phyloP scores from a whole-genome alignment of 2,113 vertebrate genomes.

The Pseudorhombus dupliciocellatus region DNA sequence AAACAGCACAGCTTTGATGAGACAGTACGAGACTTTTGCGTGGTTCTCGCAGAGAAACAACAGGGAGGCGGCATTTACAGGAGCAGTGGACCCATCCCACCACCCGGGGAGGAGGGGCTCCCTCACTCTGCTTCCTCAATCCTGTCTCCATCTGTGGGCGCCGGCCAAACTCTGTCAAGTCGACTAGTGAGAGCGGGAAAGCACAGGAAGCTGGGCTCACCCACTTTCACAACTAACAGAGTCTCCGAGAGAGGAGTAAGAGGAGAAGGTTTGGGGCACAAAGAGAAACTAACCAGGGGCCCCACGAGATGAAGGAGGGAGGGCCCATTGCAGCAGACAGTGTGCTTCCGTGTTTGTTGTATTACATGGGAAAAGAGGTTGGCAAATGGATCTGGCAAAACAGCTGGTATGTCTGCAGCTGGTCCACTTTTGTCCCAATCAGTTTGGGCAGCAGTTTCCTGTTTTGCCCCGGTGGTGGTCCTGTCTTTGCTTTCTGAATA shows the following conservation, averaged over 20 bases:
- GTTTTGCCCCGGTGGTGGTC: no score
- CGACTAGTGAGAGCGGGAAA: rapidly evolving
- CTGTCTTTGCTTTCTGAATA: no score
- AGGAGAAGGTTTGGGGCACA: no score
- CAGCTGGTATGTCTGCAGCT: no score
- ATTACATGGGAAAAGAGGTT: no score
- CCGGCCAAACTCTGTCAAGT: slow-evolving; percentile 32
- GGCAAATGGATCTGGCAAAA: no score
- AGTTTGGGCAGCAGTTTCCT: no score
- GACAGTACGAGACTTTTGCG: not conserved
- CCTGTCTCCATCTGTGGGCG: slow-evolving; percentile 31
- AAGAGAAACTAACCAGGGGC: no score
- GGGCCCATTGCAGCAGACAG: no score
- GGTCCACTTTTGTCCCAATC: no score
- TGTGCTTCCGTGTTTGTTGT: no score
- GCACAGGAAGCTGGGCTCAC: not conserved
- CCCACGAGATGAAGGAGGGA: no score
- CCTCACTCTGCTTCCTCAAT: slow-evolving; percentile 67
- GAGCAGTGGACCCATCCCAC: slow-evolving; percentile 31
- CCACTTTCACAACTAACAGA: not conserved
- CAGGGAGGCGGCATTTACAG: not conserved
- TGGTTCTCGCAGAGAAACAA: not conserved
- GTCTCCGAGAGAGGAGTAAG: not conserved
- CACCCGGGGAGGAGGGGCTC: slow-evolving; percentile 36
- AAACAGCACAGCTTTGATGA: not conserved